phyloP scores from a whole-genome alignment of 2,113 vertebrate genomes.

The Eupsittula cactorum region DNA sequence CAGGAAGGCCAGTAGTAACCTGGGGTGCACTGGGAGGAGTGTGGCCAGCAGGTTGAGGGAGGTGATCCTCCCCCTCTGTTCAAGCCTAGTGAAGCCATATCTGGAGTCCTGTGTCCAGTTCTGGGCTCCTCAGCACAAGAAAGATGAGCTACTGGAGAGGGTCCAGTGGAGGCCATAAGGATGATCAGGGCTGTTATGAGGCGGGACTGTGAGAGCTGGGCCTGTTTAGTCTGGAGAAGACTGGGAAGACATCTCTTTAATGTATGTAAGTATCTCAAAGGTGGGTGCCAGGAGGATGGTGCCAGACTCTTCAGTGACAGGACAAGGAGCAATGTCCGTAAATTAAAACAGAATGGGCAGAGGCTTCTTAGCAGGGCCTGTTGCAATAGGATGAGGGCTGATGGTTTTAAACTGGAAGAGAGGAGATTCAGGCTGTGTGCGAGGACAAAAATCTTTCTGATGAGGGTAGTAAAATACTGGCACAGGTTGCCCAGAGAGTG shows the following conservation, averaged over 20 bases:
- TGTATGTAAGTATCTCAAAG: not conserved
- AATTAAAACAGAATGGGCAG: not conserved
- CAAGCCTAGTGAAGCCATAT: not conserved
- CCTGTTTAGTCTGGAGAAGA: not conserved
- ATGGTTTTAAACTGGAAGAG: not conserved
- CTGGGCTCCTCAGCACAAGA: not conserved
- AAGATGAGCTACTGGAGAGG: not conserved
- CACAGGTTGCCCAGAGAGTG: not conserved
- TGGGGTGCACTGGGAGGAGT: not conserved
- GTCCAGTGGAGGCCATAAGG: not conserved
- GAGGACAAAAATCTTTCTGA: not conserved
- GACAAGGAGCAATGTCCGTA: not conserved
- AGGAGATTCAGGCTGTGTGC: not conserved
- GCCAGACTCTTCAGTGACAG: not conserved
- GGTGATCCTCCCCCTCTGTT: not conserved
- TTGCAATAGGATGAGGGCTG: not conserved
- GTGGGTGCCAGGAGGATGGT: not conserved
- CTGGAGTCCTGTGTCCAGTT: not conserved
- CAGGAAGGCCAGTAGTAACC: not conserved
- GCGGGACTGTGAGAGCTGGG: not conserved
- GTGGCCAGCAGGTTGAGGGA: not conserved
- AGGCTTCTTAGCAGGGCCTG: not conserved
- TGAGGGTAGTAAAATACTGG: not conserved
- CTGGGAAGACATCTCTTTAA: not conserved
- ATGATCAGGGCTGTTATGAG: not conserved